Base-by-base conservation (phyloP, 2,888 invertebrate species). In the Cheilosia vernalis region DNA sequence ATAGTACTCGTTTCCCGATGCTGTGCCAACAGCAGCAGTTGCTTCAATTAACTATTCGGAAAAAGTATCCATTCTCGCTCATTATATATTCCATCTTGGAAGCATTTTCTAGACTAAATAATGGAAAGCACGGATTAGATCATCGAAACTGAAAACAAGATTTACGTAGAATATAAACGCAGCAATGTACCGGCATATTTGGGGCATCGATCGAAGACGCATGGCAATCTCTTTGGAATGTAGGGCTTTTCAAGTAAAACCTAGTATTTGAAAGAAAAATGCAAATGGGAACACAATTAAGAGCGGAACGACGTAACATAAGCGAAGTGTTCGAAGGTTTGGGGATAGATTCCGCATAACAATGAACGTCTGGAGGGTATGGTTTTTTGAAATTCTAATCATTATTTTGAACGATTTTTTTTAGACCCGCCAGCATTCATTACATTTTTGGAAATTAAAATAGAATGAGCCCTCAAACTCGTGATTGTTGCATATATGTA, bases 11-110 rank as follows among this genome's bases (percentile, higher is more conserved):
- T 19, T 6, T 15, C 42, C 24, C 24, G 24, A 44, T 15, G 33
- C 33, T 21, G 44, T 44, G 27, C 55, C 69, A 70, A 42, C 69
- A 49, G 37, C 63, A 63, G 63, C 61, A 78, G 78, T 63, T 78
- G 69, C 55, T 63, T 70, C 78, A 78, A 78, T 78, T 78, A 78
- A 78, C 69, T 78, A 56, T 69, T 55, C 49, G 4, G 37, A n/a
- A 40, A 58, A 56, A 70, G 63, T 70, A 78, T 55, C 78, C 55
- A 69, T 55, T 78, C 40, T 47, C 49, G 49, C 78, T 78, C 78
- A 78, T 78, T 78, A 78, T 47, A 61, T 51, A 78, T 70, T 78
- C 69, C 63, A 78, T 70, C 63, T 70, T 70, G 63, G 33, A 56
- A 61, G 53, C 24, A 77, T 47, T 51, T 77, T 77, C 44, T 13